phyloP scores from a whole-genome alignment of 2,113 vertebrate genomes.

The Elephantulus edwardii region DNA sequence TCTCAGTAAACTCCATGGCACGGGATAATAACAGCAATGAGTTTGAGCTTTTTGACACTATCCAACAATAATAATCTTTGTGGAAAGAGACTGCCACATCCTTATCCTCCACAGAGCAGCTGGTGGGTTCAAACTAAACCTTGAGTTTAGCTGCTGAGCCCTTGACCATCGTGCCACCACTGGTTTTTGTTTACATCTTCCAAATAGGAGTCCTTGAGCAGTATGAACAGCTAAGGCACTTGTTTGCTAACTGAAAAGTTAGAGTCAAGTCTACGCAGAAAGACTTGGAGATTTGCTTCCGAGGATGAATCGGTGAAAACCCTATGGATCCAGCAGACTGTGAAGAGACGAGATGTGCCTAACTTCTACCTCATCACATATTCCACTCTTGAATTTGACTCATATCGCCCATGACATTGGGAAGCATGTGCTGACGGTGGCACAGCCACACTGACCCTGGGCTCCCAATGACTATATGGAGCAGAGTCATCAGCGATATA shows the following conservation, averaged over 20 bases:
- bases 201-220: not conserved
- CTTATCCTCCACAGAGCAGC: too few species aligned
- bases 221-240: not conserved
- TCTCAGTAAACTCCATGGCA: too few species aligned
- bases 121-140: not conserved
- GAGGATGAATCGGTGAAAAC: not conserved
- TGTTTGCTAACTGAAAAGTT: not conserved
- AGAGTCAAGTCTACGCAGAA: not conserved
- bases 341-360: not conserved
- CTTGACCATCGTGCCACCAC: not conserved
- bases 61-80: too few species aligned
- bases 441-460: not conserved
- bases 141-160: not conserved
- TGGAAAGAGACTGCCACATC: too few species aligned
- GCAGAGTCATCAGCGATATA: too few species aligned
- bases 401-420: not conserved
- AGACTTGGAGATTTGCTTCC: not conserved
- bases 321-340: not conserved
- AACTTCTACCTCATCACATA: not conserved
- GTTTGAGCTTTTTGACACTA: too few species aligned
- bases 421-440: not conserved
- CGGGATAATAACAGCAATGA: too few species aligned
- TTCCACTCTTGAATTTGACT: too few species aligned
- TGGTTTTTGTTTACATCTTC: not conserved
- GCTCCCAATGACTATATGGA: not conserved